These are phyloP conservation scores for Leptothorax acervorum DNA, from an alignment of 2,888 invertebrate species.

Conservation along the genomic window DNA sequence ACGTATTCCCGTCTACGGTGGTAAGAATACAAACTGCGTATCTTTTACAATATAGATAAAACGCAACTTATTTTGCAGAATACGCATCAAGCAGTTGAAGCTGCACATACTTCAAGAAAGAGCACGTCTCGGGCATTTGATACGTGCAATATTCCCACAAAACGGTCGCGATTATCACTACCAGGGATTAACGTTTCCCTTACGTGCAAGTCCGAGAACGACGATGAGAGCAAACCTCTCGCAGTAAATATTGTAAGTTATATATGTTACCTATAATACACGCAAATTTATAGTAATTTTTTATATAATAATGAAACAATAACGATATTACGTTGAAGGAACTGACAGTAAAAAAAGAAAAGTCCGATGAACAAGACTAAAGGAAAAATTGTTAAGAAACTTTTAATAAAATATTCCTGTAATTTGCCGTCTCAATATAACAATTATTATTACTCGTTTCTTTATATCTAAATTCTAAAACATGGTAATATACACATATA, in stretches of 20 bases:
- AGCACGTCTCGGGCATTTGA: background rate
- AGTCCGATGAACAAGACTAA: constrained; percentile 23
- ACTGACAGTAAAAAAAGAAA: background rate
- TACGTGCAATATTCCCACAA: constrained; percentile 28
- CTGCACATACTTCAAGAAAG: too few relatives aligned
- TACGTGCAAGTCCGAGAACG: background rate
- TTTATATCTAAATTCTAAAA: constrained; percentile 34
- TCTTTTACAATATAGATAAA: background rate
- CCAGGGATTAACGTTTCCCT: background rate
- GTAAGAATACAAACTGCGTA: background rate
- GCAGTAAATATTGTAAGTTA: background rate
- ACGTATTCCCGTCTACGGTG: constrained; percentile 43
- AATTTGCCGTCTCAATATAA: background rate
- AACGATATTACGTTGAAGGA: constrained; percentile 20
- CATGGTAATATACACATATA: constrained; percentile 22
- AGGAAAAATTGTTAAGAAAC: constrained; percentile 54
- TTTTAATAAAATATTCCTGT: background rate
- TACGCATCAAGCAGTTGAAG: background rate
- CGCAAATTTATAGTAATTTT: background rate
- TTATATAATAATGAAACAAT: constrained; percentile 2
- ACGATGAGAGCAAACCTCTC: background rate
- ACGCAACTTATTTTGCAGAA: background rate
- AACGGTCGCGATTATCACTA: constrained; percentile 35
- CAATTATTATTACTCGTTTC: constrained; percentile 32
- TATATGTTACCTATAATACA: background rate